Conservation (phyloP, 1,140 invertebrate genomes). For the Pogonus chalceus region DNA sequence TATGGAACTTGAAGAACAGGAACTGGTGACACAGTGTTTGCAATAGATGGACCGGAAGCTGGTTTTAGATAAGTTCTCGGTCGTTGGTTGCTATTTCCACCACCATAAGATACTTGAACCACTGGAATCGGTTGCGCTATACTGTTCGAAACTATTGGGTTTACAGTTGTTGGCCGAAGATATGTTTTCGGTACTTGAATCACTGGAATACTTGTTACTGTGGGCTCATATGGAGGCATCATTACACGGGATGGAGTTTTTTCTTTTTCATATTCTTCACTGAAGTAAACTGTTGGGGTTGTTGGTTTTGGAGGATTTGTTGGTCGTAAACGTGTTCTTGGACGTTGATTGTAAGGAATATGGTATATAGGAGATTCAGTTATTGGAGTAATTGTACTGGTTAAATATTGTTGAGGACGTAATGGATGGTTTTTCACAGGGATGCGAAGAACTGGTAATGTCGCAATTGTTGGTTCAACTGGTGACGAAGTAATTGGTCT, state of each 20-base stretch:
- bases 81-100: no score
- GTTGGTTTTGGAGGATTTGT: slow-evolving; percentile 34
- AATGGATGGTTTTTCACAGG: neutral
- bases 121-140: neutral
- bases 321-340: slow-evolving; percentile 16
- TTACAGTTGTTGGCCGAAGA: neutral
- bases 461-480: neutral
- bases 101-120: neutral
- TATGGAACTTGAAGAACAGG: neutral
- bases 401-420: neutral
- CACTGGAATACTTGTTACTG: neutral
- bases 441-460: neutral
- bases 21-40: neutral
- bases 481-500: neutral
- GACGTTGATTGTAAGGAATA: slow-evolving; percentile 1
- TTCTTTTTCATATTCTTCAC: slow-evolving; percentile 26
- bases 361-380: neutral
- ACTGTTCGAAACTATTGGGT: no score
- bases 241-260: slow-evolving; percentile 9
- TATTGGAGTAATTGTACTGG: slow-evolving; percentile 24
- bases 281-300: slow-evolving; percentile 23
- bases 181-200: neutral
- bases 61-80: neutral
- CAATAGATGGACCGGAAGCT: neutral
- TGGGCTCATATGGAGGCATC: slow-evolving; percentile 11